Conservation (phyloP, 2,888 invertebrate species). For the Dicyrtomina minuta region DNA sequence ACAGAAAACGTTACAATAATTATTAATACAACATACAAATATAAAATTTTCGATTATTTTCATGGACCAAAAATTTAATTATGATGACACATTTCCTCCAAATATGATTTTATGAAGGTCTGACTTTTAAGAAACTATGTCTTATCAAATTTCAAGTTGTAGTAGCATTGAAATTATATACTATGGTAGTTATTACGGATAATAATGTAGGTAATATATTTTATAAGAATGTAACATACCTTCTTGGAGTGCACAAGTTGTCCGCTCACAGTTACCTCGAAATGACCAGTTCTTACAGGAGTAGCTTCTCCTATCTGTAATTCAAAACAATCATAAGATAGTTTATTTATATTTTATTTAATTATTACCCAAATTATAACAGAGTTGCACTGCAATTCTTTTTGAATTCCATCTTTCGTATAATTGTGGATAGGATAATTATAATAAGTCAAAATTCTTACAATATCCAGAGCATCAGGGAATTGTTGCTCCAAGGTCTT, state of each 20-base stretch:
- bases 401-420: too few relatives aligned
- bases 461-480: constrained; percentile 42
- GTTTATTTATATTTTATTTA: too few relatives aligned
- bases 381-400: too few relatives aligned
- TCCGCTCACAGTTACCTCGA: constrained; percentile 43
- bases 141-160: too few relatives aligned
- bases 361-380: not conserved
- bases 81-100: too few relatives aligned
- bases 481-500: constrained; percentile 48
- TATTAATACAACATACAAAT: not conserved
- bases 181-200: too few relatives aligned
- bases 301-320: constrained; percentile 42
- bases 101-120: too few relatives aligned
- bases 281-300: constrained; percentile 39
- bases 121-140: too few relatives aligned
- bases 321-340: not conserved
- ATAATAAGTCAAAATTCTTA: constrained; percentile 20
- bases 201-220: too few relatives aligned
- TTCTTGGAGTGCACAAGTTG: constrained; percentile 44
- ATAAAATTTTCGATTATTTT: not conserved
- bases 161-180: too few relatives aligned
- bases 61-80: too few relatives aligned
- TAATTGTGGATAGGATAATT: not conserved
- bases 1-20: not conserved
- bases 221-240: constrained; percentile 27